Percentiles rank a stretch among this genome's conserved stretches.
Evolutionary conservation across 2,888 invertebrate genomes (phyloP).

Genomic region (Pogonocherus hispidulus): DNA sequence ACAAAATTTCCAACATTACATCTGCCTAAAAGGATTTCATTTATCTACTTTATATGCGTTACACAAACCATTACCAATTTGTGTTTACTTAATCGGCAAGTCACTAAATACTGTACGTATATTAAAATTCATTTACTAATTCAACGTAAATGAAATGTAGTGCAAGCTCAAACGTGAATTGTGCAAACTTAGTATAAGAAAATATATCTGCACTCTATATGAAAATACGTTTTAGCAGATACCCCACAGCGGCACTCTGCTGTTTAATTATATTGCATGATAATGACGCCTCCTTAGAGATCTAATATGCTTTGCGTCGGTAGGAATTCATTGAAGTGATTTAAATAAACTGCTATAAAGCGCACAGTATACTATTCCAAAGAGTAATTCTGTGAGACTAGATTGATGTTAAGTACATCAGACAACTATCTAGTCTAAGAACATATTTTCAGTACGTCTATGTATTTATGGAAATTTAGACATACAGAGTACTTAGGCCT

Average conservation of each 20-base stretch:
- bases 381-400: neutral
- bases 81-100: too few relatives aligned
- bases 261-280: slow-evolving; percentile 11
- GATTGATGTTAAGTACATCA: neutral
- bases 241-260: slow-evolving; percentile 4
- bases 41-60: too few relatives aligned
- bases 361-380: neutral
- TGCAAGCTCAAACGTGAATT: neutral
- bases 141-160: neutral
- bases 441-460: too few relatives aligned
- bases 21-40: too few relatives aligned
- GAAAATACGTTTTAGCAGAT: neutral
- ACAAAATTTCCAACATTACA: too few relatives aligned
- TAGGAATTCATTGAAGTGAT: neutral
- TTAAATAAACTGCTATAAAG: neutral
- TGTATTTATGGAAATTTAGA: too few relatives aligned
- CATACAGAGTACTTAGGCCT: too few relatives aligned
- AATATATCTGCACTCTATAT: slow-evolving; percentile 1
- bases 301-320: neutral
- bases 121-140: too few relatives aligned
- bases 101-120: too few relatives aligned
- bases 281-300: neutral
- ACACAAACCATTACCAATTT: too few relatives aligned
- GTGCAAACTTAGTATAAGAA: neutral
- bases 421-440: too few relatives aligned